Percentiles rank a stretch among this genome's conserved stretches.
Evolutionary conservation across 2,797 vertebrate genomes (phyloP).

Genomic region (Morus bassanus): DNA sequence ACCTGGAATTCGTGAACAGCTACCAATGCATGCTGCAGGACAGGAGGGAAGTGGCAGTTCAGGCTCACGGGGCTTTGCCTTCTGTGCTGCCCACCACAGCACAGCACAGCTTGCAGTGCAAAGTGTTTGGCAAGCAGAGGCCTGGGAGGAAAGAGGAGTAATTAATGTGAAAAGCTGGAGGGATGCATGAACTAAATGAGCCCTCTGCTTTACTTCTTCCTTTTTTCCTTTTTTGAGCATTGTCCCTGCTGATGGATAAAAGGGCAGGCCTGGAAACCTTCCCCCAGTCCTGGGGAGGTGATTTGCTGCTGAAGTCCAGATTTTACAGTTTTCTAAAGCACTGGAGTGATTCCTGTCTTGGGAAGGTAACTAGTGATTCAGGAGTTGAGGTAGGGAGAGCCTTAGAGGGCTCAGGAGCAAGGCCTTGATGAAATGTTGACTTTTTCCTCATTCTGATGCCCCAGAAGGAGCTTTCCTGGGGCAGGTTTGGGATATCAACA

Average conservation of each 20-base stretch:
- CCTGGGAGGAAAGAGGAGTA: background rate
- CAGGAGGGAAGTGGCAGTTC: background rate
- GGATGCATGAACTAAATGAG: background rate
- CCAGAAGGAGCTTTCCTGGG: background rate
- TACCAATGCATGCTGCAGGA: rapidly evolving
- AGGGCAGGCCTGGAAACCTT: background rate
- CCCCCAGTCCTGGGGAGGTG: background rate
- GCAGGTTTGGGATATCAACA: background rate
- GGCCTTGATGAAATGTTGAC: background rate
- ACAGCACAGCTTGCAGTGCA: background rate
- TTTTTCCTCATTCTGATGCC: background rate
- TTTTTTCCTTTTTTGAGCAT: slow-evolving; percentile 18
- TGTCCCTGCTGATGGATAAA: background rate
- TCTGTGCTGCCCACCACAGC: background rate
- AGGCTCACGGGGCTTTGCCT: background rate
- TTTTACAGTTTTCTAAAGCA: background rate
- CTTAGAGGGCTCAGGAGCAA: background rate
- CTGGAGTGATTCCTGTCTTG: background rate
- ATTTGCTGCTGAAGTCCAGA: background rate
- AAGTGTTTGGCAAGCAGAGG: background rate
- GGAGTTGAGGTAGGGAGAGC: background rate
- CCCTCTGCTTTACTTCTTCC: background rate
- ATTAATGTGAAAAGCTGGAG: background rate
- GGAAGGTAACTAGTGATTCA: background rate
- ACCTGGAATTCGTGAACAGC: background rate